Base-by-base conservation (phyloP, 2,113 vertebrate species). In the Phodopus roborovskii region DNA sequence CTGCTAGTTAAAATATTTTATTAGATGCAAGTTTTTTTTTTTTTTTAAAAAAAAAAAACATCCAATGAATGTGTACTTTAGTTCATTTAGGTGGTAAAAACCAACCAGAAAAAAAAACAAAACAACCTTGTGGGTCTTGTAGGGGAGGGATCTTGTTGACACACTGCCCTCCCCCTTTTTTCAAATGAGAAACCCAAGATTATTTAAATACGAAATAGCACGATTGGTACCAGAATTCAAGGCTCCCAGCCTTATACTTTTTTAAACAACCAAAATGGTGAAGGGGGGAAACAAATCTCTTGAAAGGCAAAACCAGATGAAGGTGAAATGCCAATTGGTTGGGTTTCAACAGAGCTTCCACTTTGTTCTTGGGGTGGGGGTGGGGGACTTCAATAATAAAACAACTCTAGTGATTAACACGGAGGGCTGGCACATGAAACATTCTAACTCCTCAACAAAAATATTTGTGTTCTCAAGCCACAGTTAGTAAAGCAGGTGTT, bases 281-380 rank as follows among this genome's bases (percentile, higher is more conserved):
- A 83, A 39, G 71, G 53, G 10, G 45, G 28, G 48, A 75, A 4
- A 90, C 94, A 95, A 96, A 94, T 93, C 64, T 95, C 87, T 73
- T 84, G 70, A 93, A 96, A 96, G 84, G 93, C 84, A 92, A 95
- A 95, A 94, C 68, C 87, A 97, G 81, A 92, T 92, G 89, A 96
- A 93, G 73, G 77, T 97, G 53, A 97, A 95, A 86, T 74, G 94
- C 78, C 91, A 97, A 33, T 42, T 95, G 92, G 79, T 17, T 92
- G 84, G 93, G 71, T 92, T 93, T 94, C 96, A 98, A 96, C 93
- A 97, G 96, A 90, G 90, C 94, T 26, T 60, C 90, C 39, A 93
- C 85, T 97, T 96, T 96, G 90, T 94, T 97, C 88, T 92, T 96
- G 53, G 53, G 53, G 53, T 11, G 50, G 50, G 50, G 50, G 50